Evolutionary conservation across 2,888 invertebrate species (phyloP), one percentile per base, ranked within the genome.

Genomic region (Phlogophora meticulosa): DNA sequence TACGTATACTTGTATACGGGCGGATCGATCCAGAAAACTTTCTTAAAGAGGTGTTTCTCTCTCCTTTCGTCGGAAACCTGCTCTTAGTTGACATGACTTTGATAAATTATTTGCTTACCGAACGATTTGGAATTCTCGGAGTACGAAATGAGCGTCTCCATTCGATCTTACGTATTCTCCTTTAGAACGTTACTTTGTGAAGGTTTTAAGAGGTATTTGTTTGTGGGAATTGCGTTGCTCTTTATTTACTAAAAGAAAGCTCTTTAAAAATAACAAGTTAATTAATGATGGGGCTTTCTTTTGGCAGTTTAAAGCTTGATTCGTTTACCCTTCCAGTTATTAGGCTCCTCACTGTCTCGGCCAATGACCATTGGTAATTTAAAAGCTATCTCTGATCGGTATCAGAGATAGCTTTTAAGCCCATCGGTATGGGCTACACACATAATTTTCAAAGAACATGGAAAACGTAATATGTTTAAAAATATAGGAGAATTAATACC

Each of bases 91-190:
- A 90, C 89, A 85, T 87, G 88, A 90, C 88, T 91, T 90, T 92
- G 91, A 92, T 92, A 89, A 90, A 91, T 91, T 90, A 90, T 91
- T 91, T 88, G 82, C 87, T 77, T 77, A 70, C 69, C 52, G 52
- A 81, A 68, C 61, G 67, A 80, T 80, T 82, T 79, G 59, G 75
- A 81, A 81, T 80, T 78, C 75, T 68, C 66, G 61, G 73, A 76
- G 73, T 67, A 67, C 72, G 55, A 72, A 78, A 76, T 78, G 64
- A 63, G 62, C 80, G 55, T 61, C 76, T 64, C 48, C 57, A 56
- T 68, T 59, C 45, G 34, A 57, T 68, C 20, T 78, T 40, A 52
- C 28, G 69, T 73, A 63, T 68, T 68, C 51, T 49, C 17, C 58
- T 68, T 52, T 58, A 45, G 55, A 68, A 61, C 40, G 45, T 45